Evolutionary conservation across 2,797 vertebrate species (phyloP), one percentile per base, ranked within the genome.

Genomic region (Balearica regulorum): DNA sequence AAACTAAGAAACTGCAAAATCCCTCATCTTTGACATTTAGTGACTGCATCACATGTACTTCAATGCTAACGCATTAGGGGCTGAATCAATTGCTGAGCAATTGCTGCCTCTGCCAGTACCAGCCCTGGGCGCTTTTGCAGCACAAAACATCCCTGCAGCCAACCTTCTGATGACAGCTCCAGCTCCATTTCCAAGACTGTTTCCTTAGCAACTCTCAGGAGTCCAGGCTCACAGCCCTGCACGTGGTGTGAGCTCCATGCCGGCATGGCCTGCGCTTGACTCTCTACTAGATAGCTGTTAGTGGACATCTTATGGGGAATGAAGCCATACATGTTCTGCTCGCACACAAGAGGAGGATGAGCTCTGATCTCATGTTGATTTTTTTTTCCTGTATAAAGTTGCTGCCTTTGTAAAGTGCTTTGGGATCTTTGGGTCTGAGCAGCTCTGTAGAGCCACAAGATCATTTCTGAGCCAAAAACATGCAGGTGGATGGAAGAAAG

Each of bases 191-290:
- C 85, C 54, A 83, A 35, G 39, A 20, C 31, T 29, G 83, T 97
- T 97, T 96, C 96, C 96, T 86, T 95, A 96, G 96, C 87, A 97
- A 96, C 96, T 87, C 76, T 26, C 55, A 43, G 77, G 77, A 86
- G 60, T 41, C 54, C 68, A 43, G 2, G 4, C 4, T 53, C 25
- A 37, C n/a, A 77, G 64, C 33, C 86, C 83, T 31, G 39, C 44
- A 55, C 33, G 51, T 3, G 5, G 41, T 83, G 48, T 39, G 73
- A 70, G 35, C 57, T 71, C 29, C 75, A 61, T 43, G 68, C 33
- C 68, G 86, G 86, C 46, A 43, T 10, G 48, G 64, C 37, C 79
- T 61, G 20, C 7, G 11, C 71, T 70, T 57, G 39, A 48, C 55
- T n/a, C 18, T 90, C 76, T 77, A 55, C 35, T 17, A 48, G 37